Conservation (phyloP, 2,888 invertebrate species). For the Melipona bicolor region DNA sequence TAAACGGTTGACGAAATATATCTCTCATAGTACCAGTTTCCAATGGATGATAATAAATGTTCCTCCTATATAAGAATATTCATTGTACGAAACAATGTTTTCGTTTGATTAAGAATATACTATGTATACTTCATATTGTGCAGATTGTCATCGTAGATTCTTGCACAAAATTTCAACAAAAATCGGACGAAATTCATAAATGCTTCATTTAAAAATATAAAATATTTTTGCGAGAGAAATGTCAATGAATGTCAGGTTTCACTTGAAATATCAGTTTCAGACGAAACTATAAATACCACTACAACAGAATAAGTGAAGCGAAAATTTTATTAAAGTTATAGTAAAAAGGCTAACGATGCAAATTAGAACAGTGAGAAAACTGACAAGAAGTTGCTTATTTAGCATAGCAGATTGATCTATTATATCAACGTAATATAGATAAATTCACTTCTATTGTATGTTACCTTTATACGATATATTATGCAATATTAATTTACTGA, state of each 20-base stretch:
- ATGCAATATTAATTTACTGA: neutral
- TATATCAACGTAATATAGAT: neutral
- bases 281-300: too few relatives aligned
- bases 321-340: too few relatives aligned
- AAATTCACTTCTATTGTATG: too few relatives aligned
- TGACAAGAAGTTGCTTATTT: too few relatives aligned
- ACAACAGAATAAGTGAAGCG: too few relatives aligned
- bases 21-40: conserved; percentile 87
- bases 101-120: neutral
- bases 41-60: conserved; percentile 88
- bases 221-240: too few relatives aligned
- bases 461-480: neutral
- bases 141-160: neutral
- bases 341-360: too few relatives aligned
- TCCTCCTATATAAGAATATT: conserved; percentile 84
- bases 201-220: neutral
- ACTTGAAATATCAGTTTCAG: too few relatives aligned
- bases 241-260: too few relatives aligned
- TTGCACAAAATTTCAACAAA: neutral
- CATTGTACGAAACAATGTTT: neutral
- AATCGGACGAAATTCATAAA: neutral
- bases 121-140: too few relatives aligned
- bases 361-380: too few relatives aligned
- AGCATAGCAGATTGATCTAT: too few relatives aligned
- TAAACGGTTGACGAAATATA: conserved; percentile 88